These are phyloP conservation scores for Enteromius afrohamiltoni DNA, from an alignment of 2,797 vertebrate species.

Conservation along the genomic window DNA sequence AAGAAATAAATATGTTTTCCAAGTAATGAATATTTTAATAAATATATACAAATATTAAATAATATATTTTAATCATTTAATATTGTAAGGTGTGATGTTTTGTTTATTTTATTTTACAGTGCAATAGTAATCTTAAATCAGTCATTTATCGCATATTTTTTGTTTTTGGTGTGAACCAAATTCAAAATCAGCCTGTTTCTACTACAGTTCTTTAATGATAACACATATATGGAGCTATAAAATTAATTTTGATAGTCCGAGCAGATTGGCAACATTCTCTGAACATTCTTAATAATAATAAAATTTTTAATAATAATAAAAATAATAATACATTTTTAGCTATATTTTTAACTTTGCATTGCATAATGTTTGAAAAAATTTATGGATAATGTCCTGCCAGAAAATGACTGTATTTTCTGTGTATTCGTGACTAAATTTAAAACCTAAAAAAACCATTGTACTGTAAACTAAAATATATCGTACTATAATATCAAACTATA, in stretches of 20 bases:
- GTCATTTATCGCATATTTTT: not conserved
- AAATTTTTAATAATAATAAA: not conserved
- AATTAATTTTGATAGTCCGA: too few species aligned
- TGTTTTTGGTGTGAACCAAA: too few species aligned
- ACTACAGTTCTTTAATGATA: too few species aligned
- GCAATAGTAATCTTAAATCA: not conserved
- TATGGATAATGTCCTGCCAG: not conserved
- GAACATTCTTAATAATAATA: not conserved
- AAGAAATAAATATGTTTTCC: not conserved
- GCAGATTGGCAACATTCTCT: too few species aligned
- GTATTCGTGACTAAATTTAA: not conserved
- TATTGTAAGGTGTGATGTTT: not conserved
- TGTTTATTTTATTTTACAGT: not conserved
- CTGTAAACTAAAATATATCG: not conserved
- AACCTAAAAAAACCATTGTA: not conserved
- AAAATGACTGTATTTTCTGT: not conserved
- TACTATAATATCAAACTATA: too few species aligned
- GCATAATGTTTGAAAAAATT: not conserved
- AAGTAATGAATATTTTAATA: not conserved
- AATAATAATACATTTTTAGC: not conserved
- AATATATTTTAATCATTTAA: too few species aligned
- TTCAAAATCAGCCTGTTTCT: too few species aligned
- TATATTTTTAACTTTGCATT: not conserved
- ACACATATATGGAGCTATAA: too few species aligned
- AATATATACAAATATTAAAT: too few species aligned